Percentiles rank a stretch among this genome's conserved stretches.
Conservation (phyloP, 2,888 invertebrate genomes). For the Amblyjoppa fuscipennis region DNA sequence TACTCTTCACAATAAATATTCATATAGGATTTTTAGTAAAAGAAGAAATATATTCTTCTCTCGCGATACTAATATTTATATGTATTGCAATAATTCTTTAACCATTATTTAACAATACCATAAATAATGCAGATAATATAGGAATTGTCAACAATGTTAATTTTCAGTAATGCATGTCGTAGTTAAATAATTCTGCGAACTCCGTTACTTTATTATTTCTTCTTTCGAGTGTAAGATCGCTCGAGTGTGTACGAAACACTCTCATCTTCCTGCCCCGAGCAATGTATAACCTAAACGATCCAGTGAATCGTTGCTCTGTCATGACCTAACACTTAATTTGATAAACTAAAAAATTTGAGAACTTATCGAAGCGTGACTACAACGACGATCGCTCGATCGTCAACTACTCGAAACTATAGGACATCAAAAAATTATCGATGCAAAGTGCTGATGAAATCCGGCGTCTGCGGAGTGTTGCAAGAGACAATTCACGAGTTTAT, state of each 20-base stretch:
- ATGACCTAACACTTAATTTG: not conserved
- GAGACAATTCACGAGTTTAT: not conserved
- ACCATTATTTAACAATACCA: not conserved
- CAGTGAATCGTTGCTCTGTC: not conserved
- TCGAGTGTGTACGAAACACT: not conserved
- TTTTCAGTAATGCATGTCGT: not conserved
- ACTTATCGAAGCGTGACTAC: not conserved
- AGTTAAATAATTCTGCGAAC: not conserved
- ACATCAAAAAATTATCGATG: conserved; percentile 12
- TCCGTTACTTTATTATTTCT: not conserved
- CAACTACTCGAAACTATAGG: not conserved
- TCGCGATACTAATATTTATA: not conserved
- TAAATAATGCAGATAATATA: not conserved
- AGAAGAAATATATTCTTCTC: not conserved
- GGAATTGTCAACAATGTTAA: not conserved
- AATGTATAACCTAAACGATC: conserved; percentile 37
- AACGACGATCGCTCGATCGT: not conserved
- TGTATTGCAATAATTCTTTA: not conserved
- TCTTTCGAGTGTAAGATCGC: not conserved
- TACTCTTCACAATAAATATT: not conserved
- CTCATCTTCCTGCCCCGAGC: not conserved
- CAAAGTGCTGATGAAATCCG: conserved; percentile 13
- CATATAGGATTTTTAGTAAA: too few species aligned
- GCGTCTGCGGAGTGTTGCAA: not conserved
- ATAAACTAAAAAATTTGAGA: not conserved